phyloP scores from a whole-genome alignment of 2,888 invertebrate genomes.

The Drosophila mayaguana region DNA sequence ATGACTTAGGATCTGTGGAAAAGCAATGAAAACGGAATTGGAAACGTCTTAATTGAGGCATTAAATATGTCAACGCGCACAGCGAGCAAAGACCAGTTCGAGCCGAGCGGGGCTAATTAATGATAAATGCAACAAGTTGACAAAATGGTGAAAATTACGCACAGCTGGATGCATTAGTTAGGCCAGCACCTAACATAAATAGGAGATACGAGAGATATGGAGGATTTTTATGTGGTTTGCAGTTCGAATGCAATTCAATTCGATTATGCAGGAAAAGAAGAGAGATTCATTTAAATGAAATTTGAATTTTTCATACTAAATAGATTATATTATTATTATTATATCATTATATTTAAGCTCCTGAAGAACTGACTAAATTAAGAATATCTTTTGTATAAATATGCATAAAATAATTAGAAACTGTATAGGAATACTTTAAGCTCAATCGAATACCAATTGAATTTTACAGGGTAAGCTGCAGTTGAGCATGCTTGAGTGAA shows the following conservation, averaged over 20 bases:
- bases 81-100: slow-evolving; percentile 16
- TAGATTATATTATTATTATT: neutral
- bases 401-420: neutral
- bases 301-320: neutral
- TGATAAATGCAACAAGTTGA: slow-evolving; percentile 47
- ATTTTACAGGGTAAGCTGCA: neutral
- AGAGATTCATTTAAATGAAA: neutral
- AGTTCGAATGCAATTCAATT: neutral
- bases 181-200: slow-evolving; percentile 8
- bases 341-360: no score
- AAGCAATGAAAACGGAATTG: slow-evolving; percentile 53
- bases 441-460: neutral
- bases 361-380: no score
- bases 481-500: slow-evolving; percentile 21
- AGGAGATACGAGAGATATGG: neutral
- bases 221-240: neutral
- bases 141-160: slow-evolving; percentile 18
- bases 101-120: slow-evolving; percentile 40
- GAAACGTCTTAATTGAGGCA: slow-evolving; percentile 72
- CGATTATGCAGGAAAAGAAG: neutral
- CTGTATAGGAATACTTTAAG: neutral
- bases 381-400: no score
- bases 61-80: slow-evolving; percentile 56
- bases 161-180: slow-evolving; percentile 34
- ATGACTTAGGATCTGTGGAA: slow-evolving; percentile 53